phyloP scores from a whole-genome alignment of 1,140 invertebrate genomes.

The Prorops nasuta region DNA sequence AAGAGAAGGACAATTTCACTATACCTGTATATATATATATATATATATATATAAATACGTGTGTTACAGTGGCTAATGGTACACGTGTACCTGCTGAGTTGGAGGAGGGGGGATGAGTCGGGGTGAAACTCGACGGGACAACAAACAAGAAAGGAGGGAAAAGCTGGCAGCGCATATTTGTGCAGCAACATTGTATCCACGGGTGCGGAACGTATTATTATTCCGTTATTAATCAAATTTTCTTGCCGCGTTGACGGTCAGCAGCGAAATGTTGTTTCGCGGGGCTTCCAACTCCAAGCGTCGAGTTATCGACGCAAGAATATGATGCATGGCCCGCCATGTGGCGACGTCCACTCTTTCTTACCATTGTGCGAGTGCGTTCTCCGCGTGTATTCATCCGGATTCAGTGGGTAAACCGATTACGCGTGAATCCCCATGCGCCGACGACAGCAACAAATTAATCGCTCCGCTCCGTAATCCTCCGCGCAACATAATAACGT shows the following conservation, averaged over 20 bases:
- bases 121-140: too few relatives aligned
- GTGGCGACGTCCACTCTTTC: slow-evolving; percentile 28
- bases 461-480: too few relatives aligned
- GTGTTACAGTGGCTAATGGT: slow-evolving; percentile 13
- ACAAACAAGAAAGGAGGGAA: background rate
- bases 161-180: background rate
- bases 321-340: slow-evolving; percentile 37
- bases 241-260: slow-evolving; percentile 26
- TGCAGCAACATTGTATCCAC: slow-evolving; percentile 12
- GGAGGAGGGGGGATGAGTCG: too few relatives aligned
- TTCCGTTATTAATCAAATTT: slow-evolving; percentile 46
- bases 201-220: slow-evolving; percentile 33
- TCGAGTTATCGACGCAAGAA: slow-evolving; percentile 33
- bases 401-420: slow-evolving; percentile 32
- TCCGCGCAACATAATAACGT: too few relatives aligned
- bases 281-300: slow-evolving; percentile 24
- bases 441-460: too few relatives aligned
- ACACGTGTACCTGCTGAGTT: too few relatives aligned
- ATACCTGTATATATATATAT: too few relatives aligned
- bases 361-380: slow-evolving; percentile 21
- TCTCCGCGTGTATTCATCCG: too few relatives aligned
- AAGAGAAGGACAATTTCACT: too few relatives aligned
- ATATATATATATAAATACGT: too few relatives aligned
- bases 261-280: slow-evolving; percentile 34
- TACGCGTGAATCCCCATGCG: slow-evolving; percentile 17